These are phyloP conservation scores for Lepidurus couesii DNA, from an alignment of 1,140 invertebrate species.

Conservation along the genomic window DNA sequence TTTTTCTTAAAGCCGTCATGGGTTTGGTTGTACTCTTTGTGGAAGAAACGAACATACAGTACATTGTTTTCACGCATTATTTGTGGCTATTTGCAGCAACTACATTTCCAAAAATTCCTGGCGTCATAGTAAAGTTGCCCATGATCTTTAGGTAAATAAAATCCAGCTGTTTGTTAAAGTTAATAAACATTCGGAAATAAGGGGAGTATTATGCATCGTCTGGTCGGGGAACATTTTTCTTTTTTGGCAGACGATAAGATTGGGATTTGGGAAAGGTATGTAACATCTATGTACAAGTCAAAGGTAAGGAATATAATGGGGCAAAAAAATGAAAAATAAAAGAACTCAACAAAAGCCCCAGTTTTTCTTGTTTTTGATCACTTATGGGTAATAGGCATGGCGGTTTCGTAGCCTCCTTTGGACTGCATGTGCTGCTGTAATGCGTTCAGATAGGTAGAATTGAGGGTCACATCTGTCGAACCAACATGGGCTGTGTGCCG, in stretches of 20 bases:
- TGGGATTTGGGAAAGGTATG: not conserved
- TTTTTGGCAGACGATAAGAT: not conserved
- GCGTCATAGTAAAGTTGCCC: not conserved
- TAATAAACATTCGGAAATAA: slow-evolving; percentile 13
- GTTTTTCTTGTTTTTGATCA: not conserved
- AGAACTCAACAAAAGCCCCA: not conserved
- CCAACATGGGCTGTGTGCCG: slow-evolving; percentile 84
- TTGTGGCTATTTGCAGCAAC: not conserved
- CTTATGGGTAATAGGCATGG: slow-evolving; percentile 44
- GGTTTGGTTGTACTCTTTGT: not conserved
- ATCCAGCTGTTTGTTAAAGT: not conserved
- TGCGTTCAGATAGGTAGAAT: slow-evolving; percentile 62
- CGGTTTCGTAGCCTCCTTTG: slow-evolving; percentile 76
- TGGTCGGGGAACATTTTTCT: not conserved
- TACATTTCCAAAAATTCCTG: not conserved
- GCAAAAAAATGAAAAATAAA: not conserved
- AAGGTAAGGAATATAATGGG: not conserved
- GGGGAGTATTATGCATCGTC: slow-evolving; percentile 7
- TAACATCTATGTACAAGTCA: slow-evolving; percentile 6
- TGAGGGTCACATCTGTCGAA: slow-evolving; percentile 75
- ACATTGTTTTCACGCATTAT: not conserved
- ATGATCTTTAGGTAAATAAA: slow-evolving; percentile 11
- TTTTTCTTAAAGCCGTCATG: slow-evolving; percentile 24
- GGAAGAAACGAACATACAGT: not conserved
- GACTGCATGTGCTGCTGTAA: slow-evolving; percentile 81